A percentile compares a stretch with the other conserved stretches of the same genome.
These are phyloP conservation scores for Salvator merianae DNA, from an alignment of 2,113 vertebrate genomes.

Conservation along the genomic window DNA sequence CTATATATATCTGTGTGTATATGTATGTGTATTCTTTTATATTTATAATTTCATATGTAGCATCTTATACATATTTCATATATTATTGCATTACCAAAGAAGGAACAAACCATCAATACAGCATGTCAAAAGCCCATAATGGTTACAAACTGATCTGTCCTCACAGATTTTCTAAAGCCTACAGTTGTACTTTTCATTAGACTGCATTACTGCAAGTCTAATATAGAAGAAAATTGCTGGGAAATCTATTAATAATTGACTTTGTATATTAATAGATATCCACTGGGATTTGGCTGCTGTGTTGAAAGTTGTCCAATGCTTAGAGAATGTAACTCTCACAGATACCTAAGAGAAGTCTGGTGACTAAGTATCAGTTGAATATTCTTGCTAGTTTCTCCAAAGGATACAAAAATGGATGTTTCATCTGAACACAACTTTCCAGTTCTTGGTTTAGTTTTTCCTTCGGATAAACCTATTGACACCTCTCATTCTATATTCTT, in stretches of 20 bases:
- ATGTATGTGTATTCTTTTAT: too few species aligned
- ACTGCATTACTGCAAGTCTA: constrained; percentile 4
- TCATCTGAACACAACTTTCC: background rate
- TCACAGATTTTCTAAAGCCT: background rate
- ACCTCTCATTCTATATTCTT: background rate
- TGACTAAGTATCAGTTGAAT: background rate
- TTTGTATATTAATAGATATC: constrained; percentile 22
- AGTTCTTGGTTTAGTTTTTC: background rate
- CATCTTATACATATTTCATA: too few species aligned
- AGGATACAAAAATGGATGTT: background rate
- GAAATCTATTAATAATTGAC: constrained; percentile 22
- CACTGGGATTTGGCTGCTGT: constrained; percentile 1
- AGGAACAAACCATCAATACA: background rate
- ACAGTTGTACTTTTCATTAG: background rate
- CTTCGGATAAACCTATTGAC: background rate
- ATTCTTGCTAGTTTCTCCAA: background rate
- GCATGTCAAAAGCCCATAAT: background rate
- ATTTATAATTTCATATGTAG: too few species aligned
- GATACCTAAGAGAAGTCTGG: constrained; percentile 6
- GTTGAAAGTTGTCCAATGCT: background rate
- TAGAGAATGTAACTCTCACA: background rate
- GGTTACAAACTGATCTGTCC: background rate
- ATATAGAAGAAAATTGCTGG: constrained; percentile 13
- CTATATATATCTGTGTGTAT: too few species aligned
- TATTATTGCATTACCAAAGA: background rate